Evolutionary conservation across 2,888 invertebrate genomes (phyloP).

Genomic region (Spodoptera exigua): DNA sequence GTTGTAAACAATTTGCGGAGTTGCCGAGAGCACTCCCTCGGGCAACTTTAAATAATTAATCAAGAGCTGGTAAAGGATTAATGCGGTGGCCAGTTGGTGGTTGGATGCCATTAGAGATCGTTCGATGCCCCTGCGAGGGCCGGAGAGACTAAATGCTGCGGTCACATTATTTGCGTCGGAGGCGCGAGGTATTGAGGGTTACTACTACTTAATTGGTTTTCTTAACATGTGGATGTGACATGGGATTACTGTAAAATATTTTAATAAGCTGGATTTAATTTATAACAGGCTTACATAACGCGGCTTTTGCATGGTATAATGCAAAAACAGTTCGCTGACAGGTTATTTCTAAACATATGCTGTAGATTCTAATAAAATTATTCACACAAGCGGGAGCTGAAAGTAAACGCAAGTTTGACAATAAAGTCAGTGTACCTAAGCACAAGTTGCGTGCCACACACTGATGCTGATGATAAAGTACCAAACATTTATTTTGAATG

Average conservation of each 20-base stretch:
- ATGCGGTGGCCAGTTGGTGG: conserved; percentile 88
- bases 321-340: no score
- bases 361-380: not conserved
- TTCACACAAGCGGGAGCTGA: not conserved
- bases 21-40: conserved; percentile 68
- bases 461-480: conserved; percentile 80
- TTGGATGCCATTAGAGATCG: conserved; percentile 86
- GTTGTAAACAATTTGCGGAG: conserved; percentile 81
- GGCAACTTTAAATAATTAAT: conserved; percentile 88
- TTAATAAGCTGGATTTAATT: conserved; percentile 26
- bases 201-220: conserved; percentile 63
- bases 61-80: conserved; percentile 88
- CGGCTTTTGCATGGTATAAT: no score
- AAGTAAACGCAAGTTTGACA: conserved; percentile 56
- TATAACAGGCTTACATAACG: no score
- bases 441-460: conserved; percentile 65
- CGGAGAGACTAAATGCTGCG: conserved; percentile 79
- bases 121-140: conserved; percentile 77
- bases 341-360: no score
- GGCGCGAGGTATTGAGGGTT: conserved; percentile 65
- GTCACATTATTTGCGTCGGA: conserved; percentile 81
- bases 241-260: conserved; percentile 34
- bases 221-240: conserved; percentile 57
- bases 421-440: conserved; percentile 61
- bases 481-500: conserved; percentile 88